These are phyloP conservation scores for Micrastur ruficollis DNA, from an alignment of 2,797 vertebrate species.

Conservation along the genomic window DNA sequence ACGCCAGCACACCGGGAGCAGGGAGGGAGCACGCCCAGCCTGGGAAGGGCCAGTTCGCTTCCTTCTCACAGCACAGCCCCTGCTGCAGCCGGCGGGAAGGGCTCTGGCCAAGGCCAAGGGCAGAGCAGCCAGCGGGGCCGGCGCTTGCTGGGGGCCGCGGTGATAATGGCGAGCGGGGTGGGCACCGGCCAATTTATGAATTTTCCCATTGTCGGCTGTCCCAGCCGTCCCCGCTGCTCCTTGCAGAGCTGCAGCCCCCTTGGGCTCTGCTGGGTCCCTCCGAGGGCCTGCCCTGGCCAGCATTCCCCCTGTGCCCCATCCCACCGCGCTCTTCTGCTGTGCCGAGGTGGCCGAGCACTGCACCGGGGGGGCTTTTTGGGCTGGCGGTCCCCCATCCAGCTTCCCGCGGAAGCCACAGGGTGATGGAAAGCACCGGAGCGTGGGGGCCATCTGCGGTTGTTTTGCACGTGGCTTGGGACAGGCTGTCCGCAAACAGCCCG, in stretches of 20 bases:
- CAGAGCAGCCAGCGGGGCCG: not conserved
- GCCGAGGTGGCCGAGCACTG: not conserved
- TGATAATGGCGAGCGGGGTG: not conserved
- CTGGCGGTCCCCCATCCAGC: rapidly evolving
- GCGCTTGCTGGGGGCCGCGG: not conserved
- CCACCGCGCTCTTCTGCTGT: not conserved
- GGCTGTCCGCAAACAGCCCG: not conserved
- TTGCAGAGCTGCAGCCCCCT: not conserved
- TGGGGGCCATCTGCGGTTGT: not conserved
- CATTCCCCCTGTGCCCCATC: no score
- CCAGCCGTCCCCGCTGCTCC: no score
- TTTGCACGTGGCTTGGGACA: not conserved
- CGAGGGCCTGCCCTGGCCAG: not conserved
- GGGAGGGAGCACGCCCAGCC: not conserved
- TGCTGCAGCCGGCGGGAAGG: not conserved
- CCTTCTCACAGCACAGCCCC: not conserved
- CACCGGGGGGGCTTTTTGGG: not conserved
- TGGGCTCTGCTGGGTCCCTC: not conserved
- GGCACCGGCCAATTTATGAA: not conserved
- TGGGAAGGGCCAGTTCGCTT: not conserved
- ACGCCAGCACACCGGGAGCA: rapidly evolving
- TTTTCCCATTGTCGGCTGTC: not conserved
- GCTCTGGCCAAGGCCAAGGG: not conserved
- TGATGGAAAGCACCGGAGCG: not conserved
- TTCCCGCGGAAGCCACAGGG: not conserved